Percentiles rank a stretch among this genome's conserved stretches.
phyloP scores from a whole-genome alignment of 2,888 invertebrate species.

The Cephus pulcher region DNA sequence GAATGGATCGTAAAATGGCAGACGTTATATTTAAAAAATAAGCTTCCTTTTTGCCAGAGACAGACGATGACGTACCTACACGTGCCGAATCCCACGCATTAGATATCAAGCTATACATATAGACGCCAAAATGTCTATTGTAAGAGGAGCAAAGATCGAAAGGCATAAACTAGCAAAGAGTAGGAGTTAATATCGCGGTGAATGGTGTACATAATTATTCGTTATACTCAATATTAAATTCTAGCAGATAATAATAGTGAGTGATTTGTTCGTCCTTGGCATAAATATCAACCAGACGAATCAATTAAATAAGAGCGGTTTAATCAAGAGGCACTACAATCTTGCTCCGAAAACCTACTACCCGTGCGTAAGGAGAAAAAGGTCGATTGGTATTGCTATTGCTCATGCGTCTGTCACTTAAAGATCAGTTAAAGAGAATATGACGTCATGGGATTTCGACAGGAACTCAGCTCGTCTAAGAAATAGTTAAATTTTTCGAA shows the following conservation, averaged over 20 bases:
- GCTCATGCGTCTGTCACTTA: background rate
- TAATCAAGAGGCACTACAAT: background rate
- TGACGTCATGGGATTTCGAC: background rate
- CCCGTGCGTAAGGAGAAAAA: background rate
- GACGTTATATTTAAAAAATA: background rate
- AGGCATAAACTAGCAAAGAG: background rate
- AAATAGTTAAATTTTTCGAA: background rate
- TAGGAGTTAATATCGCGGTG: conserved; percentile 2
- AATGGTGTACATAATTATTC: background rate
- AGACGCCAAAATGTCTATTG: background rate
- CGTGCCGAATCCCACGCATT: background rate
- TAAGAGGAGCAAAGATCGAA: background rate
- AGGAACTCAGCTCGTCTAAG: background rate
- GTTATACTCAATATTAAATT: background rate
- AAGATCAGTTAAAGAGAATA: background rate
- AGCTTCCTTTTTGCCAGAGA: background rate
- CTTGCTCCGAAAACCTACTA: background rate
- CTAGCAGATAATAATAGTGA: background rate
- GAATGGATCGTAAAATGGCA: background rate
- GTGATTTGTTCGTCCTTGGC: conserved; percentile 7
- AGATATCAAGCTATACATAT: background rate
- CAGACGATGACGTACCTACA: background rate
- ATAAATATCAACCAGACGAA: conserved; percentile 11
- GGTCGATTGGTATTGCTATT: background rate
- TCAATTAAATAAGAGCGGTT: conserved; percentile 4